phyloP scores from a whole-genome alignment of 2,888 invertebrate species.

The Auanema sp. region DNA sequence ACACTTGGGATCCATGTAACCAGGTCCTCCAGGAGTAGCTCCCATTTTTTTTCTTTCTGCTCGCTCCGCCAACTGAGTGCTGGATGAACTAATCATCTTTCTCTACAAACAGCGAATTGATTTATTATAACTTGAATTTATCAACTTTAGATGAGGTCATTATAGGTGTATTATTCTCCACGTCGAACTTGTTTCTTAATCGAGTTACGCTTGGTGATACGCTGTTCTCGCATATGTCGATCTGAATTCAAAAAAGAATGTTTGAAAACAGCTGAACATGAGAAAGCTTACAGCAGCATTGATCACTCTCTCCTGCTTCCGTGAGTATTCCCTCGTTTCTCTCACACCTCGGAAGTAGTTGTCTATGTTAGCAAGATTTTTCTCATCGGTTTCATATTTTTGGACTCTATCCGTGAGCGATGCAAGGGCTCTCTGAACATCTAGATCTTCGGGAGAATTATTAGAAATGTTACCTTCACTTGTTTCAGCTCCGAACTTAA shows the following conservation, averaged over 20 bases:
- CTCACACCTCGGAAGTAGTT: conserved; percentile 13
- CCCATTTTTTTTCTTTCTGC: conserved; percentile 6
- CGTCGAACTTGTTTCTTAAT: no score
- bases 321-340: conserved; percentile 9
- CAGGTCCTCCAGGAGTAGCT: conserved; percentile 18
- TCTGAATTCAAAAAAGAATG: no score
- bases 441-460: no score
- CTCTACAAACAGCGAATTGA: no score
- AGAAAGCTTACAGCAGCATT: no score
- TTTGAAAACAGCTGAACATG: no score
- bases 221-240: no score
- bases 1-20: conserved; percentile 40
- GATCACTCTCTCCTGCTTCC: no score
- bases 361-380: conserved; percentile 22
- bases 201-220: no score
- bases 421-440: conserved; percentile 38
- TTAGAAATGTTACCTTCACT: conserved; percentile 17
- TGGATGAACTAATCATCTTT: not conserved
- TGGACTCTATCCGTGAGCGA: conserved; percentile 38
- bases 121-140: no score
- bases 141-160: no score
- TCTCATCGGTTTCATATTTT: conserved; percentile 43
- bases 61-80: not conserved
- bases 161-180: no score
- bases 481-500: not conserved